Percentiles rank a stretch among this genome's conserved stretches.
phyloP scores from a whole-genome alignment of 2,797 vertebrate species.

The Leptodactylus fallax region DNA sequence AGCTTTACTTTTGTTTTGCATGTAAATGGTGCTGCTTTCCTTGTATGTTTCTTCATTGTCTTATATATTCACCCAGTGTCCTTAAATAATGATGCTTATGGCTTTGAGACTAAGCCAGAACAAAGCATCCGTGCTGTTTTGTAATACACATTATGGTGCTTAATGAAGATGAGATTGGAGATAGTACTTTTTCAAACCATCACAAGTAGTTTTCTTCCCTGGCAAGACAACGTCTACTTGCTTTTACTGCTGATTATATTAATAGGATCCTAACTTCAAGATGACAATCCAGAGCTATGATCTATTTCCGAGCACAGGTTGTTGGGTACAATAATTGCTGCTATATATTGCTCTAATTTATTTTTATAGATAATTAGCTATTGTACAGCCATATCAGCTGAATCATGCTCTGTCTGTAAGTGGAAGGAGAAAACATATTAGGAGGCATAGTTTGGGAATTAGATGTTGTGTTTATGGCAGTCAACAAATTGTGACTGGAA shows the following conservation, averaged over 20 bases:
- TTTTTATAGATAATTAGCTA: constrained; percentile 50
- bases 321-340: constrained; percentile 39
- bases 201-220: constrained; percentile 36
- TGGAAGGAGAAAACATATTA: constrained; percentile 23
- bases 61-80: neutral
- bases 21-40: neutral
- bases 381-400: constrained; percentile 38
- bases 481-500: constrained; percentile 16
- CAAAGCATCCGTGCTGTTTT: constrained; percentile 7
- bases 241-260: constrained; percentile 47
- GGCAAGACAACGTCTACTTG: constrained; percentile 20
- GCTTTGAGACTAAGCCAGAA: neutral
- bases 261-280: constrained; percentile 32
- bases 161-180: constrained; percentile 32
- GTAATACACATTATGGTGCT: constrained; percentile 18
- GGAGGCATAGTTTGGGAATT: neutral
- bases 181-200: constrained; percentile 23
- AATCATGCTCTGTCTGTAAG: constrained; percentile 13
- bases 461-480: neutral
- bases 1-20: neutral
- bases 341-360: constrained; percentile 42
- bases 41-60: neutral
- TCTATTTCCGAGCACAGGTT: constrained; percentile 24
- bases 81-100: constrained; percentile 3
- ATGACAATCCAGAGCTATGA: constrained; percentile 18